Evolutionary conservation across 2,888 invertebrate species (phyloP).

Genomic region (Diaphora mendica): DNA sequence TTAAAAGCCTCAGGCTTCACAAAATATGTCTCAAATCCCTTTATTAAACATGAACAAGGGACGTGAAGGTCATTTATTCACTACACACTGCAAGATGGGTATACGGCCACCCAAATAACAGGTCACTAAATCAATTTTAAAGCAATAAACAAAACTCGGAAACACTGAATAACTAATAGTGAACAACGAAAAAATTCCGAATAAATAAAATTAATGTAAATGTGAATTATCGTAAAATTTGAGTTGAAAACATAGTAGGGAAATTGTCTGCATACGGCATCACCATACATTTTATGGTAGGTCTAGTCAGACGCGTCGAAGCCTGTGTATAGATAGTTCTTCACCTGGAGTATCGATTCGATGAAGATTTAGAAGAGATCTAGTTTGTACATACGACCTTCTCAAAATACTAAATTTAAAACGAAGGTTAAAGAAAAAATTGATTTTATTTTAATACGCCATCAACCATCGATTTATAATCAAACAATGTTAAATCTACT

Average conservation of each 20-base stretch:
- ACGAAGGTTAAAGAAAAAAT: neutral
- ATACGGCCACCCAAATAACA: conserved; percentile 16
- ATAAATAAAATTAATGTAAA: conserved; percentile 26
- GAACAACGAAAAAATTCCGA: conserved; percentile 29
- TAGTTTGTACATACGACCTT: neutral
- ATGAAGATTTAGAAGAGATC: neutral
- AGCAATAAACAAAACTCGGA: conserved; percentile 44
- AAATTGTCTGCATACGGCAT: neutral
- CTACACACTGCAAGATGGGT: conserved; percentile 28
- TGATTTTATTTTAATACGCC: too few species aligned
- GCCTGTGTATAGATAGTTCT: neutral
- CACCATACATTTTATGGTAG: neutral
- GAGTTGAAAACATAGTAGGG: conserved; percentile 9
- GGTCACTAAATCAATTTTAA: conserved; percentile 44
- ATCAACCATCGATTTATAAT: neutral
- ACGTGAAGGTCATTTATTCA: conserved; percentile 22
- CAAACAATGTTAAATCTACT: neutral
- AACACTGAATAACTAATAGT: conserved; percentile 37
- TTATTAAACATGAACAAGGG: neutral
- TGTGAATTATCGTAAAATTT: conserved; percentile 5
- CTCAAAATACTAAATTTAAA: neutral
- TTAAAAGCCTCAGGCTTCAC: neutral
- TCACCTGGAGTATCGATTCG: neutral
- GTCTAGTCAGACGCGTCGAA: neutral
- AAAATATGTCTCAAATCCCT: conserved; percentile 10